Conservation (phyloP, 2,888 invertebrate genomes). For the Apamea anceps region DNA sequence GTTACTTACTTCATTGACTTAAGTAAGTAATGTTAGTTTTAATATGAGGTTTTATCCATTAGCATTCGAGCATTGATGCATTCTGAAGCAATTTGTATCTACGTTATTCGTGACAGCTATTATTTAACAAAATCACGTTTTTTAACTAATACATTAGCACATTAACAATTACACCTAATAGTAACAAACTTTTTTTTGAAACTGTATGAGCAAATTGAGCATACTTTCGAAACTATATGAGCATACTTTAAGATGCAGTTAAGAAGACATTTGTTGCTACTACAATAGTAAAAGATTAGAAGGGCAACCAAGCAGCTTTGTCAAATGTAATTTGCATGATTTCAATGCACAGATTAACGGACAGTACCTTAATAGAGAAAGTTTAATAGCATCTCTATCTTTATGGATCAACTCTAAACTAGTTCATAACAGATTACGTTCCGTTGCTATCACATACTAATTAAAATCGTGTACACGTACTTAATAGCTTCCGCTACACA, state of each 20-base stretch:
- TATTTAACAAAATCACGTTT: background rate
- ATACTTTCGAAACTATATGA: background rate
- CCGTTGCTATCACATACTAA: constrained; percentile 33
- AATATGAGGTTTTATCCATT: background rate
- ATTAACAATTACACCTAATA: background rate
- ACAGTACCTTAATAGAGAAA: constrained; percentile 28
- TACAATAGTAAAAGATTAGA: background rate
- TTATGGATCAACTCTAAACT: constrained; percentile 28
- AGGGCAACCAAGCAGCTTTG: background rate
- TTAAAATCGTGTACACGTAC: constrained; percentile 41
- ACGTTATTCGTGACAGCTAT: background rate
- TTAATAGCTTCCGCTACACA: constrained; percentile 37
- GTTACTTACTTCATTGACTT: background rate
- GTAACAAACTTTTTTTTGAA: background rate
- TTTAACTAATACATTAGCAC: background rate
- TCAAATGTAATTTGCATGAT: constrained; percentile 3
- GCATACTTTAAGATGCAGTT: background rate
- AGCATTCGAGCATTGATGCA: background rate
- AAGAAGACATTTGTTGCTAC: background rate
- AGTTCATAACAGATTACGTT: constrained; percentile 36
- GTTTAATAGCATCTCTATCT: constrained; percentile 37
- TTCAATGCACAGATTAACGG: constrained; percentile 15
- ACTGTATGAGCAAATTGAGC: background rate
- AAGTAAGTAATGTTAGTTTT: constrained; percentile 1
- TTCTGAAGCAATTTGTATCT: background rate